These are phyloP conservation scores for Tupaia chinensis DNA, from an alignment of 2,113 vertebrate species.

Conservation along the genomic window DNA sequence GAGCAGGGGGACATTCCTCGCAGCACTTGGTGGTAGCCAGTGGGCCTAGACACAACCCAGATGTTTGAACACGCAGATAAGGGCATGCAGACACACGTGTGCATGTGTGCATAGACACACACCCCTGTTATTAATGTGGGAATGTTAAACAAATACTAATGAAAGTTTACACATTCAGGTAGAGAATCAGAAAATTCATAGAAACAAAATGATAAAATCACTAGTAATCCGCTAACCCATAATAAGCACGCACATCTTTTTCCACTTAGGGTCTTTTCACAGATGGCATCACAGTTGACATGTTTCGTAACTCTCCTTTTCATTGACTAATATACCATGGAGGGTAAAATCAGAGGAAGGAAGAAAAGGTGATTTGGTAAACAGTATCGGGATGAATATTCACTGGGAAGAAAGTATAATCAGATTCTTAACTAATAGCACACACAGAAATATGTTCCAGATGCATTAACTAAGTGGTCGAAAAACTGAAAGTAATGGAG, in stretches of 20 bases:
- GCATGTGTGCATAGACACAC: background rate
- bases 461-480: background rate
- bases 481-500: background rate
- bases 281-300: background rate
- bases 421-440: background rate
- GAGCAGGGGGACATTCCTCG: background rate
- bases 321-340: background rate
- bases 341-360: background rate
- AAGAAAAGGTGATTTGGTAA: background rate
- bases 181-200: background rate
- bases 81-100: background rate
- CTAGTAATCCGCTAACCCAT: no score
- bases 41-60: background rate
- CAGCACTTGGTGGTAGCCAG: background rate
- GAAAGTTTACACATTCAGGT: background rate
- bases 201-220: background rate
- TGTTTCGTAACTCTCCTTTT: background rate
- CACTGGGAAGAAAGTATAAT: background rate
- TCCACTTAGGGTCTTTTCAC: background rate
- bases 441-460: background rate
- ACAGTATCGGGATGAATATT: background rate
- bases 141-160: background rate
- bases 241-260: background rate
- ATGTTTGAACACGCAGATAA: background rate
- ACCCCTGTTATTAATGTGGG: no score